Conservation (phyloP, 2,113 vertebrate genomes). For the Caretta caretta region DNA sequence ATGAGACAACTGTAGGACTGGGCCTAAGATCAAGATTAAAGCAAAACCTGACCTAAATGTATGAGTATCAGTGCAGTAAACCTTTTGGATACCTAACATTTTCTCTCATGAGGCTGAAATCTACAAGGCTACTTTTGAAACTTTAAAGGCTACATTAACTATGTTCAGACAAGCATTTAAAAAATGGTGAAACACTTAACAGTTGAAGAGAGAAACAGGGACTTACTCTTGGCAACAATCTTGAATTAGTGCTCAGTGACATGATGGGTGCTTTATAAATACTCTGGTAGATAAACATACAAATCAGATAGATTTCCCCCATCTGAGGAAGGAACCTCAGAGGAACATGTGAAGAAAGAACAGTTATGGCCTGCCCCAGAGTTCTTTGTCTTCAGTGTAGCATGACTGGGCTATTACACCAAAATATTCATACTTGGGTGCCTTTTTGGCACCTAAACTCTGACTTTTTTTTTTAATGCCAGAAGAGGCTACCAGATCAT, state of each 20-base stretch:
- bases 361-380: neutral
- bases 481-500: neutral
- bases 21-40: neutral
- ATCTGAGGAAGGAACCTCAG: neutral
- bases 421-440: neutral
- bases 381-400: neutral
- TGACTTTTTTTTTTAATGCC: neutral
- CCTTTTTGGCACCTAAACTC: neutral
- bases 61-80: neutral
- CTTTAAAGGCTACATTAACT: neutral
- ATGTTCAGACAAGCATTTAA: neutral
- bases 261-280: neutral
- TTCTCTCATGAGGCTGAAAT: neutral
- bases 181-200: neutral
- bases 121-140: neutral
- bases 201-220: neutral
- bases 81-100: neutral
- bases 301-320: neutral
- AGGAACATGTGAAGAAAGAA: neutral
- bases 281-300: neutral
- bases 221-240: neutral
- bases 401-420: neutral
- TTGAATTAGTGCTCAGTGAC: neutral
- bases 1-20: neutral
- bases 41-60: neutral